These are phyloP conservation scores for Sapayoa aenigma DNA, from an alignment of 2,113 vertebrate species.

Conservation along the genomic window DNA sequence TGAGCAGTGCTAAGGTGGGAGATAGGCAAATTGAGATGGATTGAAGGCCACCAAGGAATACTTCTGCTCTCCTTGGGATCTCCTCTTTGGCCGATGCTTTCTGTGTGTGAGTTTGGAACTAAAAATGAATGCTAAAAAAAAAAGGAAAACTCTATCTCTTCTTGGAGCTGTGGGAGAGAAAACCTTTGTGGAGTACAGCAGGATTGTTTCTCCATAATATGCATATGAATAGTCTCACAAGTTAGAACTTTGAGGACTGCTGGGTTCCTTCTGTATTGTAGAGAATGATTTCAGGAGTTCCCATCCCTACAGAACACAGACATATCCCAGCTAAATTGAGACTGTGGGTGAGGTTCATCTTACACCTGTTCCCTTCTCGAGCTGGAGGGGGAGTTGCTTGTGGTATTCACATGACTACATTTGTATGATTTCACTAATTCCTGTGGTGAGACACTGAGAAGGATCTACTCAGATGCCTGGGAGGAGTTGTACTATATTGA, in stretches of 20 bases:
- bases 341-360: conserved; percentile 13
- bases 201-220: neutral
- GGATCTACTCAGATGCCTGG: neutral
- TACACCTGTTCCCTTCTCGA: neutral
- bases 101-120: neutral
- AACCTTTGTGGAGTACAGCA: neutral
- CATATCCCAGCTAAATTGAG: neutral
- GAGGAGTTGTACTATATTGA: neutral
- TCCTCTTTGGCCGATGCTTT: neutral
- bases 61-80: neutral
- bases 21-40: neutral
- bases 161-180: neutral
- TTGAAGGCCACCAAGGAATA: neutral
- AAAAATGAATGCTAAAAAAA: neutral
- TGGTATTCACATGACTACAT: neutral
- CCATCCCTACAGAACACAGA: neutral
- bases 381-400: conserved; percentile 27
- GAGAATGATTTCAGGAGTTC: neutral
- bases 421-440: neutral
- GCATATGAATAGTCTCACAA: neutral
- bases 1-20: neutral
- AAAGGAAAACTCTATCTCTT: neutral
- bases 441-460: neutral
- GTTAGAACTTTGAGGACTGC: neutral
- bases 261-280: neutral